Conservation (phyloP, 2,113 vertebrate species). For the Rhombomys opimus region DNA sequence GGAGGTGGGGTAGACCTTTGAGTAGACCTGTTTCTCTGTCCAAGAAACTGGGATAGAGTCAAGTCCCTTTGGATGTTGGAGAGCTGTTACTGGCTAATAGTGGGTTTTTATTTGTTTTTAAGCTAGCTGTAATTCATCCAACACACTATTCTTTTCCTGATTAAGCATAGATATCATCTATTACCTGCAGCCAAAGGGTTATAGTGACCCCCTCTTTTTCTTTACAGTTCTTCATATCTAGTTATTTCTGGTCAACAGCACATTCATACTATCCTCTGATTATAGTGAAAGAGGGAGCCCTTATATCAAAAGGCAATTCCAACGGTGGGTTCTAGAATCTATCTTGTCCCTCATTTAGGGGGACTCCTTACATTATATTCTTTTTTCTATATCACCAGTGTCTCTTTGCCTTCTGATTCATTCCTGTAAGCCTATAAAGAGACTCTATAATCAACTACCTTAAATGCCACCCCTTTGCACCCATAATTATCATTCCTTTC, state of each 20-base stretch:
- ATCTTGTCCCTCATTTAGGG: neutral
- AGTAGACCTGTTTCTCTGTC: neutral
- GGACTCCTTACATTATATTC: neutral
- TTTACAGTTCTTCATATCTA: neutral
- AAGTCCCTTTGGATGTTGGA: neutral
- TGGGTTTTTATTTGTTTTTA: neutral
- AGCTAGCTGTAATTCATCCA: neutral
- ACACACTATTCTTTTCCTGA: neutral
- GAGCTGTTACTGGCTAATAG: neutral
- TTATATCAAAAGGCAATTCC: neutral
- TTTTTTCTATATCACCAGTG: neutral
- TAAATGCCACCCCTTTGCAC: neutral
- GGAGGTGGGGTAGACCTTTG: neutral
- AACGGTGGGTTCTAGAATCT: neutral
- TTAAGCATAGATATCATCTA: conserved; percentile 10
- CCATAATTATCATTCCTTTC: neutral
- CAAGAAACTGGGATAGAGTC: neutral
- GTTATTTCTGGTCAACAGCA: neutral
- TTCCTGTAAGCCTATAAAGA: neutral
- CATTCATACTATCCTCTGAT: neutral
- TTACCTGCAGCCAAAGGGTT: conserved; percentile 10
- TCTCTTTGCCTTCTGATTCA: neutral
- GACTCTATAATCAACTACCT: neutral
- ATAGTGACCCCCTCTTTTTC: neutral
- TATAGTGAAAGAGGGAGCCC: neutral